Conservation (phyloP, 2,888 invertebrate species). For the Hermaeophaga mercurialis region DNA sequence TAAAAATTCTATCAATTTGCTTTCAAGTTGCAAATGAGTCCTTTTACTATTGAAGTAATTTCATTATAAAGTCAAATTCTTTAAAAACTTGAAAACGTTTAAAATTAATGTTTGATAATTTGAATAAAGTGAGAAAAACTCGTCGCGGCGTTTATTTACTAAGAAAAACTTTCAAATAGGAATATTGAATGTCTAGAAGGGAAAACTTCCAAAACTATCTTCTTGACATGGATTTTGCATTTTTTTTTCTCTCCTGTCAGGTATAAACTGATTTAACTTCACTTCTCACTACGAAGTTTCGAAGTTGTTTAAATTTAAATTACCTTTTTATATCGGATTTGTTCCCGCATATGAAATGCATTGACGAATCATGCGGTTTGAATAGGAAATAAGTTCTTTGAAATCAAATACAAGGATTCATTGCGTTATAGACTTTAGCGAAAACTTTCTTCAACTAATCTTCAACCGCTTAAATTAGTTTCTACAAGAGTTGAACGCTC, state of each 20-base stretch:
- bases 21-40: neutral
- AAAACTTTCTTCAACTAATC: neutral
- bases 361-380: constrained; percentile 16
- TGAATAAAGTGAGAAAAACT: constrained; percentile 22
- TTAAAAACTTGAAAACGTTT: constrained; percentile 17
- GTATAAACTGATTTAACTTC: constrained; percentile 24
- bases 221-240: constrained; percentile 7
- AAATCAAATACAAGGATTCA: constrained; percentile 11
- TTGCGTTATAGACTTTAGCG: neutral
- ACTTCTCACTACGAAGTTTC: constrained; percentile 4
- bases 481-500: too few relatives aligned
- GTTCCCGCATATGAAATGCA: constrained; percentile 18
- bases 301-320: constrained; percentile 25
- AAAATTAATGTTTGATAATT: constrained; percentile 20
- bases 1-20: constrained; percentile 10
- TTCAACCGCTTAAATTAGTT: too few relatives aligned
- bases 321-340: constrained; percentile 18
- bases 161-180: constrained; percentile 22
- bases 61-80: constrained; percentile 24
- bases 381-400: constrained; percentile 11
- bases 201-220: constrained; percentile 24
- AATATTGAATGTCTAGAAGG: constrained; percentile 25
- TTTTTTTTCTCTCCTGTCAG: constrained; percentile 10
- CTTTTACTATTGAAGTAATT: constrained; percentile 8
- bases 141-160: constrained; percentile 16